phyloP scores from a whole-genome alignment of 2,113 vertebrate genomes.

The Salvator merianae region DNA sequence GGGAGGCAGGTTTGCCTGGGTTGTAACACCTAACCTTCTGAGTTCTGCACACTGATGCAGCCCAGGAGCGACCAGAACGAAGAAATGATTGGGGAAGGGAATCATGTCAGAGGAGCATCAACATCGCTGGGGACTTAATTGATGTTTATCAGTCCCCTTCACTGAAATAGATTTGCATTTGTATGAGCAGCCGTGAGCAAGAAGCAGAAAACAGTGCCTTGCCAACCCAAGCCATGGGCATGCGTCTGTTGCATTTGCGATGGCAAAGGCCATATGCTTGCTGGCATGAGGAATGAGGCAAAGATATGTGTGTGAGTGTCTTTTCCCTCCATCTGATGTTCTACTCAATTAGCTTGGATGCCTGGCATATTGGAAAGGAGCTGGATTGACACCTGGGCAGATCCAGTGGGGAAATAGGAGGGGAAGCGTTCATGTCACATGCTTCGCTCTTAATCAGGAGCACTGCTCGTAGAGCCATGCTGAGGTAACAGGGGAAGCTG shows the following conservation, averaged over 20 bases:
- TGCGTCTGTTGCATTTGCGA: not conserved
- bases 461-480: not conserved
- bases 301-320: not conserved
- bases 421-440: not conserved
- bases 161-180: conserved; percentile 90
- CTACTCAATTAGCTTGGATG: not conserved
- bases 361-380: conserved; percentile 19
- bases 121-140: conserved; percentile 77
- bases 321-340: not conserved
- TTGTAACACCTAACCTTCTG: too few relatives aligned
- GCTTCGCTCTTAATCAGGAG: not conserved
- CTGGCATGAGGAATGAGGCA: conserved; percentile 23
- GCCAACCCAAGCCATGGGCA: not conserved
- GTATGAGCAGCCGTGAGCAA: conserved; percentile 76
- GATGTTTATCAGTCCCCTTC: conserved; percentile 85
- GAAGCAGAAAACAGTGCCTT: not conserved
- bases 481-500: not conserved
- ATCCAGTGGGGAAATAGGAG: not conserved
- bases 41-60: rapidly evolving
- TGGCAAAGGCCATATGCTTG: not conserved
- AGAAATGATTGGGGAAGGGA: not conserved
- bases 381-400: too few relatives aligned
- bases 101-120: conserved; percentile 42
- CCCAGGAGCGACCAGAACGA: not conserved
- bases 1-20: too few relatives aligned